phyloP scores from a whole-genome alignment of 2,113 vertebrate species.

The Ochotona princeps region DNA sequence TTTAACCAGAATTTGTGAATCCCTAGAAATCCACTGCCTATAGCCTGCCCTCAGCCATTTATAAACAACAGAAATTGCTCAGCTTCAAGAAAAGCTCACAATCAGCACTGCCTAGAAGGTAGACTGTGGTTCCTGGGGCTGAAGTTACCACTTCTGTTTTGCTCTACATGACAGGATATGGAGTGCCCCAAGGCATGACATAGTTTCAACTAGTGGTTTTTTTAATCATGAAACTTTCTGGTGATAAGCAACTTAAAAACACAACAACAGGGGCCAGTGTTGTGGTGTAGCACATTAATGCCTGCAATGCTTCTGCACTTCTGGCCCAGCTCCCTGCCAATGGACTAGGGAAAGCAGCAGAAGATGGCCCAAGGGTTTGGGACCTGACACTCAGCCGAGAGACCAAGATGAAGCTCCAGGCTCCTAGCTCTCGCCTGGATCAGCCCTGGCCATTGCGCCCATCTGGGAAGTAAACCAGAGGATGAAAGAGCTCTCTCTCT shows the following conservation, averaged over 20 bases:
- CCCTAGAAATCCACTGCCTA: conserved; percentile 28
- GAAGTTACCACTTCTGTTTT: not conserved
- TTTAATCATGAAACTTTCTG: conserved; percentile 46
- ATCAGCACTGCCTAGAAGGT: not conserved
- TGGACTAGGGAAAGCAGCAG: too few species aligned
- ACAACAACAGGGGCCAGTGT: not conserved
- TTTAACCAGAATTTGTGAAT: conserved; percentile 47
- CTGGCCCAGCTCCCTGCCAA: too few species aligned
- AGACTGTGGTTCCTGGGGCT: not conserved
- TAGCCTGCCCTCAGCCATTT: not conserved
- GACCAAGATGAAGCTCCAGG: too few species aligned
- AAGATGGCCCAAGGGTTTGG: too few species aligned
- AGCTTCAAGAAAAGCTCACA: not conserved
- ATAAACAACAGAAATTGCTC: not conserved
- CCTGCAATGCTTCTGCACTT: too few species aligned
- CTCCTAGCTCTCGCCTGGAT: too few species aligned
- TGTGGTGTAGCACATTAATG: too few species aligned
- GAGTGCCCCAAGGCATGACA: not conserved
- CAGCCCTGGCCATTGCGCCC: too few species aligned
- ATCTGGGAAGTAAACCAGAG: too few species aligned
- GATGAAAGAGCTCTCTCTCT: too few species aligned
- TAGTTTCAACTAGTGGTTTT: conserved; percentile 24
- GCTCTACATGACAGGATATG: not conserved
- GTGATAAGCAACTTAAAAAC: conserved; percentile 34
- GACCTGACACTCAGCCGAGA: too few species aligned